A percentile compares a stretch with the other conserved stretches of the same genome.
phyloP scores from a whole-genome alignment of 1,140 invertebrate species.

The Hyles vespertilio region DNA sequence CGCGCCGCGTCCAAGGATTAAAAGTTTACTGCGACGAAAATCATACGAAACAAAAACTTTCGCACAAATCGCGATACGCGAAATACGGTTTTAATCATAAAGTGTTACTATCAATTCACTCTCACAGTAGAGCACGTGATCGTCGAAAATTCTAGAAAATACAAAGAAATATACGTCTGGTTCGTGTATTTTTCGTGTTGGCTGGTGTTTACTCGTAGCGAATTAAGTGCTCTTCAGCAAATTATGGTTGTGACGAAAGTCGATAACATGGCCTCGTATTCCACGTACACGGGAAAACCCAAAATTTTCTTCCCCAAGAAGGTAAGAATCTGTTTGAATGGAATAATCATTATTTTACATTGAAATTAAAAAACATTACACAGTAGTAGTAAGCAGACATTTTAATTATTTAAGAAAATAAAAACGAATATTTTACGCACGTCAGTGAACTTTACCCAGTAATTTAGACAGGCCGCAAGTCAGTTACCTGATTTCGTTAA shows the following conservation, averaged over 20 bases:
- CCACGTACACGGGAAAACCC: slow-evolving; percentile 70
- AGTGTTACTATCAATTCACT: slow-evolving; percentile 36
- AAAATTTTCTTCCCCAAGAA: slow-evolving; percentile 74
- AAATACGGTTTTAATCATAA: slow-evolving; percentile 37
- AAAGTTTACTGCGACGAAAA: slow-evolving; percentile 66
- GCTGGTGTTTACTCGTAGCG: slow-evolving; percentile 49
- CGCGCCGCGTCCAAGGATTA: slow-evolving; percentile 56
- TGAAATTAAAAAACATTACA: no score
- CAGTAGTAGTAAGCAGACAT: no score
- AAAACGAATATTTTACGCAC: no score
- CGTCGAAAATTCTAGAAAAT: slow-evolving; percentile 64
- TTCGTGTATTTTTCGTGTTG: slow-evolving; percentile 32
- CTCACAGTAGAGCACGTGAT: slow-evolving; percentile 50
- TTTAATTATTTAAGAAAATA: no score
- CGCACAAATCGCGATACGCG: slow-evolving; percentile 40
- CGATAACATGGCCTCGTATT: slow-evolving; percentile 72
- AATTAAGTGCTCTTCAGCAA: slow-evolving; percentile 53
- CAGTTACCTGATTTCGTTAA: no score
- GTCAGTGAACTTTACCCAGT: no score
- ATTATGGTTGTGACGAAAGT: slow-evolving; percentile 72
- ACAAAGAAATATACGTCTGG: slow-evolving; percentile 26
- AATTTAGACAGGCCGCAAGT: no score
- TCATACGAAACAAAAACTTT: slow-evolving; percentile 59
- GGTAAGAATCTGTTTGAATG: slow-evolving; percentile 39
- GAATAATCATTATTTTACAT: no score